Base-by-base conservation (phyloP, 2,113 vertebrate species). In the Anser brachyrhynchus region DNA sequence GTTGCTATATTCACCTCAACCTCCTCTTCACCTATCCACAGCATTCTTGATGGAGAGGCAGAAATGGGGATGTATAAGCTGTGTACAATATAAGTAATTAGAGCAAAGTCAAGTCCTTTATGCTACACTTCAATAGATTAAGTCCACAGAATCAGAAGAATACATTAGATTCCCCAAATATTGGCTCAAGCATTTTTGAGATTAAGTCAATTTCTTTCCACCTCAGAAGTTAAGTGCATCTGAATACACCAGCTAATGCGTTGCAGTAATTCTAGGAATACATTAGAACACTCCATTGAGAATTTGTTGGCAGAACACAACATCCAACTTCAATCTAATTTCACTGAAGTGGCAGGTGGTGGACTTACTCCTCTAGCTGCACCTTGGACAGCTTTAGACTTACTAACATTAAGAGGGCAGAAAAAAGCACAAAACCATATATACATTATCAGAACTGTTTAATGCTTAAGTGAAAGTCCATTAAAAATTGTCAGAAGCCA, bases 191-290 rank as follows among this genome's bases (percentile, higher is more conserved):
- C n/a, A 57, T 46, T 92, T 84, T 61, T 73, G 28, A 85, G 46
- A 70, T 49, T 5, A 81, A 91, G 58, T 52, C 65, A 20, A 78
- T 78, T 94, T 75, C 66, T 35, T 89, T 72, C 77, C 26, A 89
- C 19, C 21, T 41, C 41, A 57, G 75, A 87, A 81, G 54, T 79
- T 65, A 91, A 95, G 77, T 66, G 70, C 66, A 66, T 85, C 71
- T 91, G 87, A 76, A 94, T 75, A 79, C 3, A 76, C 11, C n/a
- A 29, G 10, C 89, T 95, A 91, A 91, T 83, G 62, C 80, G 82
- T 4, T 78, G 49, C n/a, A 78, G 51, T 58, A 95, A 79, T 87
- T 93, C 70, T 82, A 93, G 13, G 35, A 84, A 84, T 0, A 2
- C 52, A 95, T 93, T 31, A 82, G 54, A 89, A 93, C 17, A 64